A percentile compares a stretch with the other conserved stretches of the same genome.
phyloP scores from a whole-genome alignment of 2,113 vertebrate species.

The Oenanthe melanoleuca region DNA sequence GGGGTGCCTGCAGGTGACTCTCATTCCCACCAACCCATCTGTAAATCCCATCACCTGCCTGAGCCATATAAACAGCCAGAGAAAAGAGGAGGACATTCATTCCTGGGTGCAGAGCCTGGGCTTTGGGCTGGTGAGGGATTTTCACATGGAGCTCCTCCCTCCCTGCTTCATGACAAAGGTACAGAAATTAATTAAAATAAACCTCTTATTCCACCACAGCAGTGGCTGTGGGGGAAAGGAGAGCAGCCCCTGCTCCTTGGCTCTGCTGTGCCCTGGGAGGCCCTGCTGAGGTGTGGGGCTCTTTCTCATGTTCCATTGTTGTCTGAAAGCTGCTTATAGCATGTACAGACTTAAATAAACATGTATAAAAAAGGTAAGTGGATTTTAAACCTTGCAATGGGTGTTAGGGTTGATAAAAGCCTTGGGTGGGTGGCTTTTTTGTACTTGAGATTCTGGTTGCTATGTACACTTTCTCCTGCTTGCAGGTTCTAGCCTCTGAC shows the following conservation, averaged over 20 bases:
- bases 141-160: fast-evolving
- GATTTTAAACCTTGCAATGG: not conserved
- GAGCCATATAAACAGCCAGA: not conserved
- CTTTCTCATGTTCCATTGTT: fast-evolving
- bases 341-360: not conserved
- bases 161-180: fast-evolving
- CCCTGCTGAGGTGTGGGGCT: not conserved
- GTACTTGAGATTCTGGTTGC: not conserved
- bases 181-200: fast-evolving
- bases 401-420: not conserved
- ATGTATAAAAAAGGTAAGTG: not conserved
- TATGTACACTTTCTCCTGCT: not conserved
- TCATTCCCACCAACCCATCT: not conserved
- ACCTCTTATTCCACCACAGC: fast-evolving
- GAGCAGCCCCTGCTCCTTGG: too few species aligned
- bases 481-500: not conserved
- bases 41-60: not conserved
- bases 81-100: fast-evolving
- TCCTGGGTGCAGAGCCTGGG: fast-evolving
- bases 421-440: not conserved
- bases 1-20: not conserved
- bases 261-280: not conserved
- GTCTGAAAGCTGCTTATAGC: not conserved
- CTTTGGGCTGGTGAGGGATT: fast-evolving
- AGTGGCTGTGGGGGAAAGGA: too few species aligned